These are phyloP conservation scores for Bubo blakistoni DNA, from an alignment of 2,113 vertebrate species.

Conservation along the genomic window DNA sequence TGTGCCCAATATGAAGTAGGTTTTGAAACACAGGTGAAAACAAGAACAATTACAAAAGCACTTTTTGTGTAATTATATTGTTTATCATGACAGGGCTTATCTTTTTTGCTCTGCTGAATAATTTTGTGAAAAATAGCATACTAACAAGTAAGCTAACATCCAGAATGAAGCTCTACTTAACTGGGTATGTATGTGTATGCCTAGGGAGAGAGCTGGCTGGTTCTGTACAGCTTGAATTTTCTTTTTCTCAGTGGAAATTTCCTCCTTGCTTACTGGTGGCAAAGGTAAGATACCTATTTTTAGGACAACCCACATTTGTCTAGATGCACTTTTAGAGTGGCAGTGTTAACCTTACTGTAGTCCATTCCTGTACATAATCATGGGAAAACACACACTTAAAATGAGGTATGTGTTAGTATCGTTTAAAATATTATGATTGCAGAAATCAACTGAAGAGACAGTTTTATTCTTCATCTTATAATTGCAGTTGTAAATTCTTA, in stretches of 20 bases:
- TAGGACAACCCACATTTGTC: not conserved
- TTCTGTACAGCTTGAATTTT: not conserved
- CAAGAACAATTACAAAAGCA: not conserved
- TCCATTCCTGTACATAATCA: not conserved
- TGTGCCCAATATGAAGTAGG: not conserved
- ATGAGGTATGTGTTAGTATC: not conserved
- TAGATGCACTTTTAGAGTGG: not conserved
- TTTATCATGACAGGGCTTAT: not conserved
- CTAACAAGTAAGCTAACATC: not conserved
- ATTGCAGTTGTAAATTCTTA: conserved; percentile 16
- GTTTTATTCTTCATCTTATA: conserved; percentile 30
- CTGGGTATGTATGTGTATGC: not conserved
- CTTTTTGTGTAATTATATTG: not conserved
- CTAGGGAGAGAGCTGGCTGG: not conserved
- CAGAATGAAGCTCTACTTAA: not conserved
- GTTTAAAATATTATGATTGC: not conserved
- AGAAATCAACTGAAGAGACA: not conserved
- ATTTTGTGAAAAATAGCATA: not conserved
- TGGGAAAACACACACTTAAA: not conserved
- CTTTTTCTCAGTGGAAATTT: not conserved
- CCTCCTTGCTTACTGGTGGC: not conserved
- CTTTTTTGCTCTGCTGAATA: not conserved
- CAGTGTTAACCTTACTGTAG: not conserved
- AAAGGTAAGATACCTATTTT: not conserved
- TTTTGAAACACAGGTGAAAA: conserved; percentile 18